Conservation (phyloP, 2,888 invertebrate genomes). For the Stenodema calcarata region DNA sequence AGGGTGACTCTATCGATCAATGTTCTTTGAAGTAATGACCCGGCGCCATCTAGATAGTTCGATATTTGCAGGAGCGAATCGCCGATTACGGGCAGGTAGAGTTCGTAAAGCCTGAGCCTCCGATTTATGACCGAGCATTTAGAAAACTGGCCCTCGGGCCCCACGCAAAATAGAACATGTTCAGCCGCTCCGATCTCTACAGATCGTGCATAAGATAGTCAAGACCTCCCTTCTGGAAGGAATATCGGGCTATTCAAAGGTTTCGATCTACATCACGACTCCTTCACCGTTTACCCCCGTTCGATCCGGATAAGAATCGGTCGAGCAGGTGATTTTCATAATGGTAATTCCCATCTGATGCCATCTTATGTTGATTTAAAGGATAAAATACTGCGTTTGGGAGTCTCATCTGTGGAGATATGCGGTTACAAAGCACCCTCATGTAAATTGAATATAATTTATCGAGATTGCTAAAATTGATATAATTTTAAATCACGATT, state of each 20-base stretch:
- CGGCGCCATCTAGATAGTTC: not conserved
- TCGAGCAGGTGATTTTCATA: not conserved
- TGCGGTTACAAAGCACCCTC: not conserved
- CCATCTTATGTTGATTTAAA: not conserved
- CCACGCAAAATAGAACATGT: not conserved
- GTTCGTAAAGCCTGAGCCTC: not conserved
- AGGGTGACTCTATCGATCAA: not conserved
- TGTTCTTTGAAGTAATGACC: not conserved
- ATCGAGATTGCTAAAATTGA: not conserved
- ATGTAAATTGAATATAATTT: not conserved
- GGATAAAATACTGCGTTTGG: not conserved
- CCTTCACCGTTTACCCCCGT: not conserved
- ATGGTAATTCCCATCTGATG: not conserved
- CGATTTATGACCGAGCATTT: not conserved
- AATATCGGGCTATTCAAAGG: not conserved
- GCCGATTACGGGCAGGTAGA: not conserved
- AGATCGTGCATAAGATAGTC: not conserved
- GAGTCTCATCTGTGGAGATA: not conserved
- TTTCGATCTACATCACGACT: not conserved
- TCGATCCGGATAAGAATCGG: not conserved
- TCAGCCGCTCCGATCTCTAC: not conserved
- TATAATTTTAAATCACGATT: not conserved
- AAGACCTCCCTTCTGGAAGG: not conserved
- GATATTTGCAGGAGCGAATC: not conserved
- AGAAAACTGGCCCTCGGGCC: not conserved